Evolutionary conservation across 2,888 invertebrate genomes (phyloP).

Genomic region (Aleiodes testaceus): DNA sequence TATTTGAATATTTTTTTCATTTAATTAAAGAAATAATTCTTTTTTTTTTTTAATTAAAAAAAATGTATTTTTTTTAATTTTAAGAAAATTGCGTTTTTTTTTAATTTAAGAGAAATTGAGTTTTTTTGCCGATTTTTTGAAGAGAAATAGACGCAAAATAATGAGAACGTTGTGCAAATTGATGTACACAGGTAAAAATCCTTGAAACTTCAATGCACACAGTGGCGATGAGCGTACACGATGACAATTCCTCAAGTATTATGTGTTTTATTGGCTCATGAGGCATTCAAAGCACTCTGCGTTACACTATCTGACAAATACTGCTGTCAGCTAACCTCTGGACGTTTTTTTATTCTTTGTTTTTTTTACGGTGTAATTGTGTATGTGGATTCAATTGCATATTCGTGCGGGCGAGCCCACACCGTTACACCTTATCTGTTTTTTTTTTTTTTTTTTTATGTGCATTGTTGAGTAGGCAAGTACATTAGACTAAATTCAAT

Average conservation of each 20-base stretch:
- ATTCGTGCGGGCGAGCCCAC: conserved; percentile 40
- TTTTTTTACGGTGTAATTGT: conserved; percentile 12
- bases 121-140: too few species aligned
- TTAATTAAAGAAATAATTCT: too few species aligned
- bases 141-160: background rate
- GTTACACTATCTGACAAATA: conserved; percentile 19
- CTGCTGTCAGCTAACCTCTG: conserved; percentile 1
- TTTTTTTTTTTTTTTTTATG: conserved; percentile 34
- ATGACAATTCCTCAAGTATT: conserved; percentile 4
- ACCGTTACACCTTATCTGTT: conserved; percentile 38
- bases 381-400: conserved; percentile 23
- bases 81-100: too few species aligned
- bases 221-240: conserved; percentile 14
- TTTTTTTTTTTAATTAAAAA: too few species aligned
- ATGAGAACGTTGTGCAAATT: background rate
- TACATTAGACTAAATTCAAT: background rate
- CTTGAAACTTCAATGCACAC: background rate
- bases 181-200: background rate
- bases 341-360: background rate
- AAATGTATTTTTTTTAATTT: background rate
- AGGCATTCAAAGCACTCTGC: conserved; percentile 26
- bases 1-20: too few species aligned
- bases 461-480: background rate
- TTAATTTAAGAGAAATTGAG: too few species aligned
- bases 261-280: background rate